Conservation (phyloP, 2,888 invertebrate species). For the Eugnorisma glareosa region DNA sequence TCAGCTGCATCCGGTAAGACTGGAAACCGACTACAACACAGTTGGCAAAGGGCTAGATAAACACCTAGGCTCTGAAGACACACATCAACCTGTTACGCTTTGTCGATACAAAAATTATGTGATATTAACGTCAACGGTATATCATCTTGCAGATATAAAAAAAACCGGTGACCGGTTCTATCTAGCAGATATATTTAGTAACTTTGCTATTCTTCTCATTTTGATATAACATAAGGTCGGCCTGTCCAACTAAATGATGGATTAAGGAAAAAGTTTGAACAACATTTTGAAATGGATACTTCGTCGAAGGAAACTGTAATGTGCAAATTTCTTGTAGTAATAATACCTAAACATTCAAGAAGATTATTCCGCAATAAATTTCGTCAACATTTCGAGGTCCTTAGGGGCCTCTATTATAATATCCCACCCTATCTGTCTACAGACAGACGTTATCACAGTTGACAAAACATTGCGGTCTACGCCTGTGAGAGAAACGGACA, state of each 20-base stretch:
- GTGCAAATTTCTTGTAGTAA: neutral
- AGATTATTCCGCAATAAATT: constrained; percentile 14
- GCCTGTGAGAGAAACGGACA: neutral
- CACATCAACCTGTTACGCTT: neutral
- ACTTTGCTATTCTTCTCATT: neutral
- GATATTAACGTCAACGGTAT: neutral
- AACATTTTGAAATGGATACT: neutral
- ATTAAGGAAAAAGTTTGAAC: neutral
- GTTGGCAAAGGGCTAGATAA: fast-evolving
- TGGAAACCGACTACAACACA: neutral
- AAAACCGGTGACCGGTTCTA: neutral
- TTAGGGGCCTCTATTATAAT: neutral
- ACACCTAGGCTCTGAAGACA: neutral
- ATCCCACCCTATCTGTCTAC: neutral
- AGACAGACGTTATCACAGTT: constrained; percentile 21
- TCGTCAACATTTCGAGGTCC: neutral
- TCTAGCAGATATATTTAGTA: neutral
- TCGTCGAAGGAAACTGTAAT: neutral
- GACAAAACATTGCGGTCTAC: constrained; percentile 18
- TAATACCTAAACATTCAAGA: neutral
- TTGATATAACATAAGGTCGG: neutral
- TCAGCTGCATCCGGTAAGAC: neutral
- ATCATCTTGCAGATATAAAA: neutral
- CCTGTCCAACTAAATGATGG: neutral
- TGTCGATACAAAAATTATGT: no score